Conservation (phyloP, 2,797 vertebrate species). For the Pseudocheirus occidentalis region DNA sequence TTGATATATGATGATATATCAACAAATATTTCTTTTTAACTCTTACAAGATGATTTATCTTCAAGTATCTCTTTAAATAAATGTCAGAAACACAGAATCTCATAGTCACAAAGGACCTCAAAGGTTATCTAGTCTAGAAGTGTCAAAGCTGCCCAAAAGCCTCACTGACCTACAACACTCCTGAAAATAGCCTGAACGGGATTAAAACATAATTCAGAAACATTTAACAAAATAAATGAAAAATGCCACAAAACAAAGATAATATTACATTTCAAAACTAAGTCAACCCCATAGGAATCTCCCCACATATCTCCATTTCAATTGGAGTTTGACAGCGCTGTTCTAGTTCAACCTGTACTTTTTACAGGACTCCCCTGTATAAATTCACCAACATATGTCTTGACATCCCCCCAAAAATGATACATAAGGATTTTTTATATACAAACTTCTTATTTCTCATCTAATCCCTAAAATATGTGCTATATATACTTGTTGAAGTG, state of each 20-base stretch:
- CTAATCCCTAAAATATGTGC: background rate
- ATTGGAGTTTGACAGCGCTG: background rate
- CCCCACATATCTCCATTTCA: background rate
- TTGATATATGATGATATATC: background rate
- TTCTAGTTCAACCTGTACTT: background rate
- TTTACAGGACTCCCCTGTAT: background rate
- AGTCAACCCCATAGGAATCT: background rate
- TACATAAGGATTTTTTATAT: background rate
- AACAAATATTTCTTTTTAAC: constrained; percentile 34
- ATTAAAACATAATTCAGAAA: background rate
- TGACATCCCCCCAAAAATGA: background rate
- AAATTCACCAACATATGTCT: background rate
- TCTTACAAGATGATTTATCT: background rate
- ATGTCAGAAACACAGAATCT: background rate
- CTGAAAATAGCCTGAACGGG: background rate
- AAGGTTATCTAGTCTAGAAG: background rate
- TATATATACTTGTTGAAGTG: background rate
- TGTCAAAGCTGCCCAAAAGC: background rate
- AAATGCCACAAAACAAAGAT: background rate
- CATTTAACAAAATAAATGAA: background rate
- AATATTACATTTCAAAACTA: background rate
- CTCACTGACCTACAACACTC: background rate
- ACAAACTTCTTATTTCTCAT: background rate
- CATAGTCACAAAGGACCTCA: background rate
- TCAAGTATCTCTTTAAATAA: background rate